A percentile compares a stretch with the other conserved stretches of the same genome.
Evolutionary conservation across 2,888 invertebrate species (phyloP).

Genomic region (Andrena flavipes): DNA sequence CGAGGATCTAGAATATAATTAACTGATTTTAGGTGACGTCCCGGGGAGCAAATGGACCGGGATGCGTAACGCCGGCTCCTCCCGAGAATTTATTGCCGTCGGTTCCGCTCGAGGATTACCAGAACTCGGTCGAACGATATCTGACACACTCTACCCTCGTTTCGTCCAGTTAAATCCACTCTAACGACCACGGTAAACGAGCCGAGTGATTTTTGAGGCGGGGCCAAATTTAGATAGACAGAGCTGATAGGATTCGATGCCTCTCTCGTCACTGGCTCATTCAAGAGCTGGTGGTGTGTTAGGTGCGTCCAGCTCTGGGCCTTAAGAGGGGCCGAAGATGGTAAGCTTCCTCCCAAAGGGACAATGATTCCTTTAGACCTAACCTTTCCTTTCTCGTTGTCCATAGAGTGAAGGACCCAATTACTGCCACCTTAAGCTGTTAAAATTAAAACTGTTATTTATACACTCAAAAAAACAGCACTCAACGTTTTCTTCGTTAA

Average conservation of each 20-base stretch:
- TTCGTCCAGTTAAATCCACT: constrained; percentile 67
- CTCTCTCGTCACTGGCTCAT: too few species aligned
- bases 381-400: too few species aligned
- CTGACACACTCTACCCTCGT: constrained; percentile 65
- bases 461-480: too few species aligned
- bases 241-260: constrained; percentile 21
- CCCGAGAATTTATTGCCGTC: constrained; percentile 66
- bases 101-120: constrained; percentile 62
- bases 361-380: too few species aligned
- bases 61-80: constrained; percentile 42
- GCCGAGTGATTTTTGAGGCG: constrained; percentile 51
- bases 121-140: constrained; percentile 69
- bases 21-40: constrained; percentile 69
- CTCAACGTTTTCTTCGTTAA: too few species aligned
- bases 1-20: constrained; percentile 63
- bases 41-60: constrained; percentile 56
- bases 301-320: too few species aligned
- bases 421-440: too few species aligned
- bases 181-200: constrained; percentile 60
- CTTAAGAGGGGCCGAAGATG: too few species aligned
- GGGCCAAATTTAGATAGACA: constrained; percentile 31
- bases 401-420: too few species aligned
- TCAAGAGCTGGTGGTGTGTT: too few species aligned
- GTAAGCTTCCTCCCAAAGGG: too few species aligned
- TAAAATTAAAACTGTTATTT: too few species aligned